Conservation (phyloP, 1,140 invertebrate species). For the Chironomus tepperi region DNA sequence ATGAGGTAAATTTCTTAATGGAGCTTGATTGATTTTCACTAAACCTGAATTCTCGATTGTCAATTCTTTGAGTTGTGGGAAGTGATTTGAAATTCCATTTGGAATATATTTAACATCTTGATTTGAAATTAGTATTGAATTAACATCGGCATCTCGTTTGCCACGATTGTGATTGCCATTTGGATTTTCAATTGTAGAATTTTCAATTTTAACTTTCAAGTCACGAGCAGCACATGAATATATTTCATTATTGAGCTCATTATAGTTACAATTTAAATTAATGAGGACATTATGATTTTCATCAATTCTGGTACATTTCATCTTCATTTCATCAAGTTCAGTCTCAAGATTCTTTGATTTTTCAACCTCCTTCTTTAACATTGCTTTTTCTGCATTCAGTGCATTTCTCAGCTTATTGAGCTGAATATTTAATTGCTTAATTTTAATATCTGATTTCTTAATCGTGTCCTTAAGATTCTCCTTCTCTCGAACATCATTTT, state of each 20-base stretch:
- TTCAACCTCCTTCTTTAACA: not conserved
- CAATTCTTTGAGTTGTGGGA: not conserved
- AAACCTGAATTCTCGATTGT: not conserved
- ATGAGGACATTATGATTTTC: not conserved
- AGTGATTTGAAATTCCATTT: not conserved
- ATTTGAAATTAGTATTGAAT: not conserved
- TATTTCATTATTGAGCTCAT: not conserved
- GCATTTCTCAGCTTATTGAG: not conserved
- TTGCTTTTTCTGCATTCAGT: not conserved
- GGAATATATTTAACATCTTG: not conserved
- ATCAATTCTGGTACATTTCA: not conserved
- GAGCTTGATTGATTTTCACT: not conserved
- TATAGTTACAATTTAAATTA: not conserved
- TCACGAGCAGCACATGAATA: not conserved
- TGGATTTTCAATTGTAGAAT: not conserved
- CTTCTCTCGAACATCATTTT: not conserved
- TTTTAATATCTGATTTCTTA: not conserved
- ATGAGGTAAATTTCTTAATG: slow-evolving; percentile 1
- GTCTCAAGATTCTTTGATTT: not conserved
- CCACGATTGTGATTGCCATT: not conserved
- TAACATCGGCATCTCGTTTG: not conserved
- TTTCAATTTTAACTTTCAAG: not conserved
- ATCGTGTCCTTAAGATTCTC: not conserved
- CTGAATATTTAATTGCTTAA: slow-evolving; percentile 3
- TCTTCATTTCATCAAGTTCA: not conserved